Conservation (phyloP, 1,140 invertebrate genomes). For the Tribolium castaneum region DNA sequence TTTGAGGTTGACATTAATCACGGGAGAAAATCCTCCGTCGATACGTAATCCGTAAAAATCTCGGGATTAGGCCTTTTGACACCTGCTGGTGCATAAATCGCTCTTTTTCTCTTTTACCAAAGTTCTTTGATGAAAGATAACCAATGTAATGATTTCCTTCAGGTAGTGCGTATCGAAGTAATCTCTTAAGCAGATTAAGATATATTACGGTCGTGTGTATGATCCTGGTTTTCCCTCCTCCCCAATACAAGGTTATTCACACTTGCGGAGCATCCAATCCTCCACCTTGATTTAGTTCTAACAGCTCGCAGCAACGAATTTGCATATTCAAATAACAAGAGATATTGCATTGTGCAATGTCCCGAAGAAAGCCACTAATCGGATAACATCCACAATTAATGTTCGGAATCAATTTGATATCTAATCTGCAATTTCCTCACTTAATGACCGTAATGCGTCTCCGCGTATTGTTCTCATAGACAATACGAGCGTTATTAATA, state of each 20-base stretch:
- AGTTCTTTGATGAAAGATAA: constrained; percentile 20
- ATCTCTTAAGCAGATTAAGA: constrained; percentile 38
- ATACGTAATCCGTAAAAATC: constrained; percentile 31
- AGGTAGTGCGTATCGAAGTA: background rate
- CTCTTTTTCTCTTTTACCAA: constrained; percentile 6
- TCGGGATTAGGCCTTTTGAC: constrained; percentile 13
- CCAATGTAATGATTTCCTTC: constrained; percentile 1
- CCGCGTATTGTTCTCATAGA: constrained; percentile 39
- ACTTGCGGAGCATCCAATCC: background rate
- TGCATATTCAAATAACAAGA: constrained; percentile 28
- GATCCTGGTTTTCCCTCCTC: background rate
- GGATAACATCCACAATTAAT: constrained; percentile 24
- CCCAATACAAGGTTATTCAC: constrained; percentile 17
- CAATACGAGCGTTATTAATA: constrained; percentile 38
- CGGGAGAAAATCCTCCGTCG: constrained; percentile 16
- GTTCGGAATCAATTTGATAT: constrained; percentile 22
- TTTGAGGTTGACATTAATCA: constrained; percentile 24
- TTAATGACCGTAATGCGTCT: constrained; percentile 27
- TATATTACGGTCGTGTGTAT: constrained; percentile 24
- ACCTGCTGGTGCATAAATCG: constrained; percentile 15
- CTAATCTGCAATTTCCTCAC: constrained; percentile 35
- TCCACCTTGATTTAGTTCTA: constrained; percentile 14
- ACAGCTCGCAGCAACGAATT: background rate
- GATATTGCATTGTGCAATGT: constrained; percentile 18
- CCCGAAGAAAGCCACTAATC: constrained; percentile 16